Conservation (phyloP, 92 coral and sea anemone species). For the Parazoanthus darwini region DNA sequence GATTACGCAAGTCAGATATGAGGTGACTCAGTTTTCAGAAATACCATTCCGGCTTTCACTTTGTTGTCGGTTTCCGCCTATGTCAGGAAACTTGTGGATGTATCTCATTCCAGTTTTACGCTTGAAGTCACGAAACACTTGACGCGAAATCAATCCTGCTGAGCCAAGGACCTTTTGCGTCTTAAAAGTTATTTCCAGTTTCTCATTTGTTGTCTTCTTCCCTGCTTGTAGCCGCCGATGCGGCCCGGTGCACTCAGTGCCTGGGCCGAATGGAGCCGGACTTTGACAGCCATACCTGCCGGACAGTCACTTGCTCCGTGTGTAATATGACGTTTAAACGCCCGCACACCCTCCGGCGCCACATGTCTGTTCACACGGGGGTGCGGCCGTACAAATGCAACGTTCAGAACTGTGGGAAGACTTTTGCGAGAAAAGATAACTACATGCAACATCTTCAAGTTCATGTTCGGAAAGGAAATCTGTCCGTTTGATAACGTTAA, state of each 20-base stretch:
- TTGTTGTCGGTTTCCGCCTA: neutral
- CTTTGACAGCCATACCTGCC: constrained; percentile 11
- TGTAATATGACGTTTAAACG: constrained; percentile 35
- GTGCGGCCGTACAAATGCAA: constrained; percentile 19
- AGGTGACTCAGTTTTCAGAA: neutral
- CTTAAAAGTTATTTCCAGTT: neutral
- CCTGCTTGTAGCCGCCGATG: neutral
- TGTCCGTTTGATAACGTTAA: neutral
- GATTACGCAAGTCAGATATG: neutral
- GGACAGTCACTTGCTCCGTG: constrained; percentile 30
- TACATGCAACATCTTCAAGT: constrained; percentile 44
- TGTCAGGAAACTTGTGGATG: neutral
- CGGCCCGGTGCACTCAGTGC: constrained; percentile 6
- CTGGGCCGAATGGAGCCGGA: constrained; percentile 1
- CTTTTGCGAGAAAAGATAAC: constrained; percentile 37
- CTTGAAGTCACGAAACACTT: constrained; percentile 21
- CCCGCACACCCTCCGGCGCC: constrained; percentile 32
- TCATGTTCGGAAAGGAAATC: constrained; percentile 24
- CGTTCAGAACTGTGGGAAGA: constrained; percentile 16
- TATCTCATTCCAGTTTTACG: neutral
- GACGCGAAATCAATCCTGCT: constrained; percentile 32
- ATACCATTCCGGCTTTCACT: no score
- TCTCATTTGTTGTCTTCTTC: neutral
- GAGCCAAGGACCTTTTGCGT: neutral
- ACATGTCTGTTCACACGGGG: constrained; percentile 35